These are phyloP conservation scores for Erebia aethiops DNA, from an alignment of 2,888 invertebrate genomes.

Conservation along the genomic window DNA sequence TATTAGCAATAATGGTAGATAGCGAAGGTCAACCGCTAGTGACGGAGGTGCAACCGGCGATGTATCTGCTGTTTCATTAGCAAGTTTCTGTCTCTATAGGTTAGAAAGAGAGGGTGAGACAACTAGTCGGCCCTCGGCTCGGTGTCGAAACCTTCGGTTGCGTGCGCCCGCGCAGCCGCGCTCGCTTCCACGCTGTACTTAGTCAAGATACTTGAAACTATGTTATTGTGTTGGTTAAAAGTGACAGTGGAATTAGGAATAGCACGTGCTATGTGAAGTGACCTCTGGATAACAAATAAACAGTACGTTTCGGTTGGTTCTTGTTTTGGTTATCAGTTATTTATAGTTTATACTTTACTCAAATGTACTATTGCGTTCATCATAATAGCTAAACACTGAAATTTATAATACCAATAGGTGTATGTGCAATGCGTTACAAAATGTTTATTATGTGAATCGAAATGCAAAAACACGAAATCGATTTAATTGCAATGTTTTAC, in stretches of 20 bases:
- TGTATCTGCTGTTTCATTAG: slow-evolving; percentile 51
- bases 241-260: slow-evolving; percentile 69
- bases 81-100: slow-evolving; percentile 41
- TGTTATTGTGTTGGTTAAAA: slow-evolving; percentile 60
- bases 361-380: neutral
- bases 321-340: neutral
- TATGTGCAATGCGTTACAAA: neutral
- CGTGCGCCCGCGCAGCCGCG: slow-evolving; percentile 60
- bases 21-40: slow-evolving; percentile 74
- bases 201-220: slow-evolving; percentile 57
- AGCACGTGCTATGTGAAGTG: slow-evolving; percentile 53
- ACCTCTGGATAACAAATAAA: slow-evolving; percentile 48
- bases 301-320: slow-evolving; percentile 50
- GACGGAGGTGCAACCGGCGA: slow-evolving; percentile 55
- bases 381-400: neutral
- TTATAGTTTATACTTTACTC: too few relatives aligned
- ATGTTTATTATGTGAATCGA: neutral
- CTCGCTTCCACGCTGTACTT: slow-evolving; percentile 57
- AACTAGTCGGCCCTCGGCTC: slow-evolving; percentile 58
- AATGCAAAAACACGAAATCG: neutral
- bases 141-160: slow-evolving; percentile 73
- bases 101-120: slow-evolving; percentile 59
- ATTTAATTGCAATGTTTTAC: too few relatives aligned
- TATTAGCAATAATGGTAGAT: slow-evolving; percentile 76
- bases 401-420: neutral